phyloP scores from a whole-genome alignment of 2,797 vertebrate genomes.

The Melanotaenia boesemani region DNA sequence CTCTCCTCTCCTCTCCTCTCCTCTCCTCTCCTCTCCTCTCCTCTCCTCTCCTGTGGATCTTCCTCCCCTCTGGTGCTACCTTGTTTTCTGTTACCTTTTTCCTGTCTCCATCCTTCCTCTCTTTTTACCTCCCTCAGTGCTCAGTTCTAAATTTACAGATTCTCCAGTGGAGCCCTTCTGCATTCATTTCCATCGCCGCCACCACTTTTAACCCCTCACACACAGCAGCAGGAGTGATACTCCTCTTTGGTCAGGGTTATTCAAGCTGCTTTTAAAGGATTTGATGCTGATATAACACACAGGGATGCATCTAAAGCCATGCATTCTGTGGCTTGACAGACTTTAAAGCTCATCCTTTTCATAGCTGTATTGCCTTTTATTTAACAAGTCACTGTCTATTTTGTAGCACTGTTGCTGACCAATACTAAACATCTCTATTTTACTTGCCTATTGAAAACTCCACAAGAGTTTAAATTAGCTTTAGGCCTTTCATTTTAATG shows the following conservation, averaged over 20 bases:
- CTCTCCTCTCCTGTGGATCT: not conserved
- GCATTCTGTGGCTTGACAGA: not conserved
- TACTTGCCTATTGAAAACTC: conserved; percentile 21
- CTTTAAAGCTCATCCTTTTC: not conserved
- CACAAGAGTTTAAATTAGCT: conserved; percentile 47
- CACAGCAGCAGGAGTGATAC: conserved; percentile 27
- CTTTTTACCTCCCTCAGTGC: conserved; percentile 7
- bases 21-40: not conserved
- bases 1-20: not conserved
- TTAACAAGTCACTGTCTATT: conserved; percentile 6
- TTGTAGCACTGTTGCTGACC: not conserved
- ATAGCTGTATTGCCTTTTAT: not conserved
- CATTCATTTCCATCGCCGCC: conserved; percentile 11
- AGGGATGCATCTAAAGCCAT: conserved; percentile 9
- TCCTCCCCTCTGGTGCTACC: not conserved
- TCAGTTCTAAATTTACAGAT: conserved; percentile 22
- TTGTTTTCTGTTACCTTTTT: conserved; percentile 2
- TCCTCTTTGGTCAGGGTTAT: conserved; percentile 14
- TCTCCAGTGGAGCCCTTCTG: conserved; percentile 11
- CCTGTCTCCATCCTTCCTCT: conserved; percentile 7
- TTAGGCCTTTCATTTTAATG: conserved; percentile 30
- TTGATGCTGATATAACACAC: not conserved
- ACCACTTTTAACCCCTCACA: conserved; percentile 4
- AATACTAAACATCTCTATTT: not conserved
- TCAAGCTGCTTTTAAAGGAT: conserved; percentile 15